Evolutionary conservation across 2,113 vertebrate species (phyloP).

Genomic region (Corythaeola cristata): DNA sequence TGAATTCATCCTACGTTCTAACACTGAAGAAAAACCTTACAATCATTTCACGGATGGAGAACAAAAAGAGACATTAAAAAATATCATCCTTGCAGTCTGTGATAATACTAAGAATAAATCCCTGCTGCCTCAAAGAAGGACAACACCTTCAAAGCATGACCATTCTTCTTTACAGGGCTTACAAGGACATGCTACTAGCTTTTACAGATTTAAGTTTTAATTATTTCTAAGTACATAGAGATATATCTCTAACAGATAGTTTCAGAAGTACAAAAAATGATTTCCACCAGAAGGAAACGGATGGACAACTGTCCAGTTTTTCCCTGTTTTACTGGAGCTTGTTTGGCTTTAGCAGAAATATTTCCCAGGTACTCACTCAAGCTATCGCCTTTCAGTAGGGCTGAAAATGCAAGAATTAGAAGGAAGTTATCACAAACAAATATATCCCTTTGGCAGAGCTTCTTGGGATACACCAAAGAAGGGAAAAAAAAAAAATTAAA

Average conservation of each 20-base stretch:
- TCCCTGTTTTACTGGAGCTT: not conserved
- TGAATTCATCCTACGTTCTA: not conserved
- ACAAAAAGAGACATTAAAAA: not conserved
- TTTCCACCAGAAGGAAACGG: not conserved
- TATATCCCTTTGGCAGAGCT: not conserved
- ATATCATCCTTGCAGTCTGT: not conserved
- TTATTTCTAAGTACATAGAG: not conserved
- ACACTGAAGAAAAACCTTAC: not conserved
- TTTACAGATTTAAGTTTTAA: not conserved
- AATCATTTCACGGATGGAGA: not conserved
- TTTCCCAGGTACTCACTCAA: not conserved
- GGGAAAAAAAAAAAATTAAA: not conserved
- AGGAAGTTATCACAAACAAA: not conserved
- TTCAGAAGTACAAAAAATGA: not conserved
- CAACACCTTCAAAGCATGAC: accelerated
- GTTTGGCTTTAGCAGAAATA: not conserved
- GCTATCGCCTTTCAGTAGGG: not conserved
- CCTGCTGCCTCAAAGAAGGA: not conserved
- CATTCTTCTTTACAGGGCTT: not conserved
- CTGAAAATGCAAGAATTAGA: not conserved
- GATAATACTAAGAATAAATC: not conserved
- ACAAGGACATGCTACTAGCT: not conserved
- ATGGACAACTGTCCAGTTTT: not conserved
- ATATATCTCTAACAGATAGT: not conserved
- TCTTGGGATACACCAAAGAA: not conserved